These are phyloP conservation scores for Drosophila tanythrix DNA, from an alignment of 2,888 invertebrate species.

Conservation along the genomic window DNA sequence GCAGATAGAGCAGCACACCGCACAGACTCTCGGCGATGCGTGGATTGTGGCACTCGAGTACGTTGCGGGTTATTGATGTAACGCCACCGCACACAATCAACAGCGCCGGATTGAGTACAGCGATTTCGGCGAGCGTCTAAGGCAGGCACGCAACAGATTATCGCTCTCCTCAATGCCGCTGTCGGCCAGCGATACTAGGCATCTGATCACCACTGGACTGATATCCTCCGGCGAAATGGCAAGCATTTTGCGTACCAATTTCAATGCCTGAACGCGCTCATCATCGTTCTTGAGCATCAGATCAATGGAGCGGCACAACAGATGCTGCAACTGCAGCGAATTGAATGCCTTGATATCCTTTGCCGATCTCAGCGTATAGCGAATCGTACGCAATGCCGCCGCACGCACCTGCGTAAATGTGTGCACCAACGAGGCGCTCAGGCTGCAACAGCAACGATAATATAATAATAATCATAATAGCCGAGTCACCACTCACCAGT, in stretches of 20 bases:
- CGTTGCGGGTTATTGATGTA: slow-evolving; percentile 91
- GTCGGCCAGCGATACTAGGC: slow-evolving; percentile 92
- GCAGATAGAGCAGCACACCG: slow-evolving; percentile 92
- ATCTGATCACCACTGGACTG: slow-evolving; percentile 91
- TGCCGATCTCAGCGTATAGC: slow-evolving; percentile 92
- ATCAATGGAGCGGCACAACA: slow-evolving; percentile 94
- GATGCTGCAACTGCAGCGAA: slow-evolving; percentile 92
- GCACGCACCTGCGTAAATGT: slow-evolving; percentile 96
- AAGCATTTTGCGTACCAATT: slow-evolving; percentile 90
- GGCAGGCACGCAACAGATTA: slow-evolving; percentile 92
- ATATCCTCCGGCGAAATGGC: slow-evolving; percentile 88
- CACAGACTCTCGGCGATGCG: slow-evolving; percentile 96
- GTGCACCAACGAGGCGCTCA: slow-evolving; percentile 93
- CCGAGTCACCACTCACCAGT: slow-evolving; percentile 87
- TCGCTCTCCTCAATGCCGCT: slow-evolving; percentile 91
- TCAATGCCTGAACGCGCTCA: slow-evolving; percentile 95
- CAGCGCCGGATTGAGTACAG: slow-evolving; percentile 92
- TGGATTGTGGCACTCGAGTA: slow-evolving; percentile 94
- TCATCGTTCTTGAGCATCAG: slow-evolving; percentile 95
- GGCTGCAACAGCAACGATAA: slow-evolving; percentile 86
- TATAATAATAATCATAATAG: background rate
- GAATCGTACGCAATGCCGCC: slow-evolving; percentile 93
- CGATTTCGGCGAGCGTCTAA: slow-evolving; percentile 95
- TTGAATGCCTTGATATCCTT: slow-evolving; percentile 92
- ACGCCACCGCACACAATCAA: slow-evolving; percentile 94